Percentiles rank a stretch among this genome's conserved stretches.
phyloP scores from a whole-genome alignment of 2,797 vertebrate genomes.

The Gymnoscopelus microlampas region DNA sequence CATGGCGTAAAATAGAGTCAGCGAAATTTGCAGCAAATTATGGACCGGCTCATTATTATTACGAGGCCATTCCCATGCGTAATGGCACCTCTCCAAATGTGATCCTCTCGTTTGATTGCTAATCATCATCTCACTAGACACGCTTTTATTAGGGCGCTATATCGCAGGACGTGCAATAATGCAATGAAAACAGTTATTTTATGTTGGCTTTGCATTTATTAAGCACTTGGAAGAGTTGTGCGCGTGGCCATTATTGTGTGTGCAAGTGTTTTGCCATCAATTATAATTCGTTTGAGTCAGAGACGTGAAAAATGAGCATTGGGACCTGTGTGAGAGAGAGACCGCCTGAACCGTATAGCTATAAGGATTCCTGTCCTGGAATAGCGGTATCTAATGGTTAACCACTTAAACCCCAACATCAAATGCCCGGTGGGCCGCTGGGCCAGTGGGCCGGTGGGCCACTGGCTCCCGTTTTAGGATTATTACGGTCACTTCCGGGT shows the following conservation, averaged over 20 bases:
- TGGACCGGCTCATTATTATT: slow-evolving; percentile 60
- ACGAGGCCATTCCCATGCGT: slow-evolving; percentile 42
- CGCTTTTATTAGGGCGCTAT: slow-evolving; percentile 45
- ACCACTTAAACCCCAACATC: no score
- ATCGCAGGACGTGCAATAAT: slow-evolving; percentile 19
- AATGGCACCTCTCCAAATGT: slow-evolving; percentile 54
- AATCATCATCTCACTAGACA: slow-evolving; percentile 54
- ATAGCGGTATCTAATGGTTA: background rate
- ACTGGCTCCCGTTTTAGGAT: no score
- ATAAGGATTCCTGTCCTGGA: background rate
- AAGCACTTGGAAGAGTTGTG: slow-evolving; percentile 1
- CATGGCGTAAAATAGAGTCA: slow-evolving; percentile 60
- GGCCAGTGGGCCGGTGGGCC: no score
- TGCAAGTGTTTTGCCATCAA: background rate
- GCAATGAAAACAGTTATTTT: background rate
- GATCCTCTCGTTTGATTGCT: slow-evolving; percentile 56
- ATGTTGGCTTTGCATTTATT: background rate
- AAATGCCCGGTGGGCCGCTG: no score
- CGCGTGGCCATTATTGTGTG: background rate
- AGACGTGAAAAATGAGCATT: slow-evolving; percentile 13
- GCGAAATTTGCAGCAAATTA: slow-evolving; percentile 61
- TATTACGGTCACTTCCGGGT: no score
- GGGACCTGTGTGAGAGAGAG: background rate
- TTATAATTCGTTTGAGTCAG: slow-evolving; percentile 21
- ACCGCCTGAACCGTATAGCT: background rate